A percentile compares a stretch with the other conserved stretches of the same genome.
Evolutionary conservation across 2,113 vertebrate genomes (phyloP).

Genomic region (Spheniscus mendiculus): DNA sequence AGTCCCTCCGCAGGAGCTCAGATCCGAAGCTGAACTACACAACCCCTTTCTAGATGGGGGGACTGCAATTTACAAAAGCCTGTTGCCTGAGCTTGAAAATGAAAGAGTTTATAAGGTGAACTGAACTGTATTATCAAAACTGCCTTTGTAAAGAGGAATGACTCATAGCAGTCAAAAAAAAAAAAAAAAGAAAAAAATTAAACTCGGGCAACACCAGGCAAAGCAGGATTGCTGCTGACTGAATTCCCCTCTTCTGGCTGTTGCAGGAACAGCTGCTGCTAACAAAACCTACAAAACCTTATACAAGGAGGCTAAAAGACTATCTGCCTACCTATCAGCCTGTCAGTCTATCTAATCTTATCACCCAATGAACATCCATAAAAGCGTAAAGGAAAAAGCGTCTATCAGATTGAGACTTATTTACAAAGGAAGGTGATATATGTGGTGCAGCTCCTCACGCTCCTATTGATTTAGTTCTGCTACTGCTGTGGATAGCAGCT

Average conservation of each 20-base stretch:
- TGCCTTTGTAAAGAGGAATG: background rate
- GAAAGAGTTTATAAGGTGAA: background rate
- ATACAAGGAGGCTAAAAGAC: conserved; percentile 17
- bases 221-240: background rate
- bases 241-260: conserved; percentile 47
- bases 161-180: background rate
- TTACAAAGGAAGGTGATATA: conserved; percentile 18
- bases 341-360: conserved; percentile 37
- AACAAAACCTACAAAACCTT: conserved; percentile 33
- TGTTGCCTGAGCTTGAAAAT: background rate
- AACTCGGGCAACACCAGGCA: background rate
- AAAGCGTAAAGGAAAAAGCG: background rate
- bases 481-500: background rate
- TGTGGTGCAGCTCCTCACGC: background rate
- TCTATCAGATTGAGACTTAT: conserved; percentile 16
- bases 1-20: background rate
- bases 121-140: background rate
- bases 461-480: background rate
- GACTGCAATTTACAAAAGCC: background rate
- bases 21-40: background rate
- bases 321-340: conserved; percentile 43
- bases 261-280: background rate
- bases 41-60: rapidly evolving
- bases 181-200: background rate
- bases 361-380: background rate